Conservation (phyloP, 2,113 vertebrate species). For the Xiphophorus maculatus region DNA sequence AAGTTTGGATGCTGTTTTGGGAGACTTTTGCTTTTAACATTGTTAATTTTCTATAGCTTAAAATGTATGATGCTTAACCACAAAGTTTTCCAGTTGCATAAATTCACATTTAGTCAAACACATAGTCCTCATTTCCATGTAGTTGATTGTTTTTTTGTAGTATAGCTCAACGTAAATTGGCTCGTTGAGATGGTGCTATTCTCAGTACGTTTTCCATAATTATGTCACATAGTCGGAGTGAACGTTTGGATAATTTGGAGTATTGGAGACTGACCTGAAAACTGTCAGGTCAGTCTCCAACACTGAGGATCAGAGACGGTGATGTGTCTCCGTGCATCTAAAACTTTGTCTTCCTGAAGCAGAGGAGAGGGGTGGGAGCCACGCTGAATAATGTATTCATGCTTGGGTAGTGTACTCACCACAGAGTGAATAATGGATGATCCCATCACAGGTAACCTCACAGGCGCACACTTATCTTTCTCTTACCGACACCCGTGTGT, state of each 20-base stretch:
- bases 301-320: background rate
- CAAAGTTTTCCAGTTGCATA: background rate
- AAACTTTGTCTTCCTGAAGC: slow-evolving; percentile 43
- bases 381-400: slow-evolving; percentile 78
- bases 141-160: background rate
- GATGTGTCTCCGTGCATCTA: background rate
- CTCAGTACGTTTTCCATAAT: background rate
- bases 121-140: background rate
- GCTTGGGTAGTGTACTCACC: slow-evolving; percentile 76
- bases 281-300: too few species aligned
- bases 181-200: background rate
- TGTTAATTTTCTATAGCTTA: background rate
- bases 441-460: slow-evolving; percentile 77
- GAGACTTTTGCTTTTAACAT: background rate
- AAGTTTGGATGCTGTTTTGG: background rate
- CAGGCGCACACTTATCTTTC: slow-evolving; percentile 70
- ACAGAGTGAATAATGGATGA: slow-evolving; percentile 81
- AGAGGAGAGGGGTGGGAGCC: slow-evolving; percentile 39
- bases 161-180: background rate
- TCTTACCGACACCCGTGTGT: slow-evolving; percentile 45
- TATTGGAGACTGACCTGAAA: background rate
- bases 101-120: background rate
- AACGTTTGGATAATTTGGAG: background rate
- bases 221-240: background rate
- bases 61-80: background rate